Evolutionary conservation across 2,113 vertebrate species (phyloP).

Genomic region (Glaucidium brasilianum): DNA sequence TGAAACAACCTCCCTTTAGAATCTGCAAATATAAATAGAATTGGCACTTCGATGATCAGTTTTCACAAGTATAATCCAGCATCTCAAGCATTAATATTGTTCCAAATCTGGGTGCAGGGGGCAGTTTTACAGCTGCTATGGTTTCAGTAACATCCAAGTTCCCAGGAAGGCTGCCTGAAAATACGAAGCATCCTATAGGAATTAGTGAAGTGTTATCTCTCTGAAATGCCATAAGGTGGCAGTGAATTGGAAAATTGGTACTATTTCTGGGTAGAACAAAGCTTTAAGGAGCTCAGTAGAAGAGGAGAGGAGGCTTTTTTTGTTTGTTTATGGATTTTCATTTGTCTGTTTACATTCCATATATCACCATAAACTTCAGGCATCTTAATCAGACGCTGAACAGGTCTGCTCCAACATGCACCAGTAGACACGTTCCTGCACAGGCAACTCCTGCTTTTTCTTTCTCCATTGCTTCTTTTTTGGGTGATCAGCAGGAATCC

Average conservation of each 20-base stretch:
- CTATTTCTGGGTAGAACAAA: slow-evolving; percentile 1
- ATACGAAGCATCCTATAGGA: accelerated
- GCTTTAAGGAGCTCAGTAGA: neutral
- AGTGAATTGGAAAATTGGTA: slow-evolving; percentile 34
- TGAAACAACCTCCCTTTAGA: slow-evolving; percentile 14
- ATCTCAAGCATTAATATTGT: neutral
- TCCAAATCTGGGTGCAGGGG: neutral
- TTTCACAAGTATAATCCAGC: neutral
- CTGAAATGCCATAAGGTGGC: slow-evolving; percentile 57
- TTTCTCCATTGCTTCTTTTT: neutral
- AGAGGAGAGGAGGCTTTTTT: neutral
- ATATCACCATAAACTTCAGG: neutral
- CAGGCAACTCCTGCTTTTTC: neutral
- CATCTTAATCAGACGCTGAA: neutral
- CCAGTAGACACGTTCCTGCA: neutral
- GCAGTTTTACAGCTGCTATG: neutral
- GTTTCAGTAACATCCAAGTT: neutral
- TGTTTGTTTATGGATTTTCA: neutral
- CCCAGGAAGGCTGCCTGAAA: neutral
- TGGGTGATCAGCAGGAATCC: neutral
- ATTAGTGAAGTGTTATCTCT: slow-evolving; percentile 29
- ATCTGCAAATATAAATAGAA: slow-evolving; percentile 32
- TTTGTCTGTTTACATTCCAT: neutral
- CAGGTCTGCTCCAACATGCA: neutral
- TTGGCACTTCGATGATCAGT: neutral